Evolutionary conservation across 1,140 invertebrate species (phyloP).

Genomic region (Stegodyphus mimosarum): DNA sequence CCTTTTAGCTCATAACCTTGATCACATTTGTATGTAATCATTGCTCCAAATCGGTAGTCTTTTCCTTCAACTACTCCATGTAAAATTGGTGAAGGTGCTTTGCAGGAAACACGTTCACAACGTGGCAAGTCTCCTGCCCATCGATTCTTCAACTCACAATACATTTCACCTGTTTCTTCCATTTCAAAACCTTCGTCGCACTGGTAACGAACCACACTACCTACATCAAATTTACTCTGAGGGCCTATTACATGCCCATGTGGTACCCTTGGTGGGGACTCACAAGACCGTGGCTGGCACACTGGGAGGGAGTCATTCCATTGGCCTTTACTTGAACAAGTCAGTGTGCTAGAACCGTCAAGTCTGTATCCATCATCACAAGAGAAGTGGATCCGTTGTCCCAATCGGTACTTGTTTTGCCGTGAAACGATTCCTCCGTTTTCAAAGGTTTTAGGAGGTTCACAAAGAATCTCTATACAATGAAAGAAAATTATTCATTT

Average conservation of each 20-base stretch:
- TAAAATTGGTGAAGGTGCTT: not conserved
- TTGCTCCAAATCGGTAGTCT: slow-evolving; percentile 59
- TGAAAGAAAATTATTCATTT: not conserved
- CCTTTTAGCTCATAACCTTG: slow-evolving; percentile 66
- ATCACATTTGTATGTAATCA: slow-evolving; percentile 68
- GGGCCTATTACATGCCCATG: slow-evolving; percentile 62
- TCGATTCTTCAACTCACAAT: slow-evolving; percentile 48
- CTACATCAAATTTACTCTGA: slow-evolving; percentile 55
- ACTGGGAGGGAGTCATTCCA: slow-evolving; percentile 50
- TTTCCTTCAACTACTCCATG: slow-evolving; percentile 36
- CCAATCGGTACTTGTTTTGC: slow-evolving; percentile 19
- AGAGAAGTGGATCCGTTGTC: slow-evolving; percentile 32
- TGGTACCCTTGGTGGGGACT: slow-evolving; percentile 64
- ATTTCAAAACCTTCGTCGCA: slow-evolving; percentile 65
- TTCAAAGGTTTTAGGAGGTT: slow-evolving; percentile 22
- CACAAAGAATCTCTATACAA: slow-evolving; percentile 49
- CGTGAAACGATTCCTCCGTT: slow-evolving; percentile 31
- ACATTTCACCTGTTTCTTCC: slow-evolving; percentile 43
- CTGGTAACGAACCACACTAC: slow-evolving; percentile 64
- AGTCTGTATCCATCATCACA: slow-evolving; percentile 59
- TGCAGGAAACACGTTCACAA: slow-evolving; percentile 43
- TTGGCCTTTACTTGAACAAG: slow-evolving; percentile 34
- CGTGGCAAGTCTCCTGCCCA: slow-evolving; percentile 59
- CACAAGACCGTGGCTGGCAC: slow-evolving; percentile 64
- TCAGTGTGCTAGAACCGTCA: slow-evolving; percentile 26